Base-by-base conservation (phyloP, 2,797 vertebrate genomes). In the Ctenopoma kingsleyae region DNA sequence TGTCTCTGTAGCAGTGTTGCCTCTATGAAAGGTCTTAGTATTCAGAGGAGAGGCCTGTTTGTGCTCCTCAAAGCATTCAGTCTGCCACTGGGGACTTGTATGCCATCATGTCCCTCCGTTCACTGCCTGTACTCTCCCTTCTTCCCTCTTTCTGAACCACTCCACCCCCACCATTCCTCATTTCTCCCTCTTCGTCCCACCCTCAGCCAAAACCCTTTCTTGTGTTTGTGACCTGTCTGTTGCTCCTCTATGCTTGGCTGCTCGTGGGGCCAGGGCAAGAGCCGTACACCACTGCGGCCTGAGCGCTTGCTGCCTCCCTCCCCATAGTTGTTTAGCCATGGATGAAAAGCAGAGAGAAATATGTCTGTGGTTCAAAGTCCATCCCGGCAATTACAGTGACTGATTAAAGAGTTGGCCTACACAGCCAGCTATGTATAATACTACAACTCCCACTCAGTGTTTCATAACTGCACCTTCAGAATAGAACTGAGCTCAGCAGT, bases 351-450 rank as follows among this genome's bases (percentile, higher is more conserved):
- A 52, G 84, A 87, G 81, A 92, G 82, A 90, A 89, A 89, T 91
- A 92, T 85, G 89, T 88, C 81, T 87, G 88, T 84, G 87, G 89
- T 89, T 90, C 90, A 87, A 90, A 91, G 89, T 91, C 89, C 79
- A 88, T 91, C 89, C 88, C 82, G 46, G 88, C 87, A 89, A 91
- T 91, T 92, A 87, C 81, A 86, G 82, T 64, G 83, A 86, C 83
- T 91, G 88, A 92, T 92, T 92, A 92, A 91, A 92, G 91, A 91
- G 85, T 80, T 84, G 85, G 86, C 71, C 85, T 90, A 27, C 60
- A 59, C 84, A 71, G 68, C 69, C 87, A 71, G 83, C 84, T 85
- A 84, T 84, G 86, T 87, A 83, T 75, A 87, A 89, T 88, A 83
- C 87, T 80, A 84, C 84, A 84, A 78, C 80, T 86, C 84, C 84